A percentile compares a stretch with the other conserved stretches of the same genome.
These are phyloP conservation scores for Beris morrisii DNA, from an alignment of 2,888 invertebrate species.

Conservation along the genomic window DNA sequence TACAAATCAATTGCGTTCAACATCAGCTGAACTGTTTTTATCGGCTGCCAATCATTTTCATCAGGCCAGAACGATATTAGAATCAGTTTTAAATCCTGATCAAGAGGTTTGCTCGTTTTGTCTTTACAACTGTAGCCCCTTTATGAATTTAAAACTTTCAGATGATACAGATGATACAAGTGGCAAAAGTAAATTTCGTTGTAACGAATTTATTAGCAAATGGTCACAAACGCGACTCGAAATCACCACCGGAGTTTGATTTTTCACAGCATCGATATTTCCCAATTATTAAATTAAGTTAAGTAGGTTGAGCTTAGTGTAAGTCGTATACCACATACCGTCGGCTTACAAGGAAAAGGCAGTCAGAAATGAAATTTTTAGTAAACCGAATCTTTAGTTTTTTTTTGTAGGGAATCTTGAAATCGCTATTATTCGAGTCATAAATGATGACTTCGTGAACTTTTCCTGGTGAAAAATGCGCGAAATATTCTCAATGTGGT, in stretches of 20 bases:
- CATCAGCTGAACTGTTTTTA: constrained; percentile 68
- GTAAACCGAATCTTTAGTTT: too few species aligned
- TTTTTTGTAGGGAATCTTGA: too few species aligned
- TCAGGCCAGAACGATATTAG: constrained; percentile 82
- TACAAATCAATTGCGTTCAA: constrained; percentile 67
- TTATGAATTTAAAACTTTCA: constrained; percentile 49
- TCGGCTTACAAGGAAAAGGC: too few species aligned
- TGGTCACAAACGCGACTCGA: constrained; percentile 87
- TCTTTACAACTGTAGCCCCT: background rate
- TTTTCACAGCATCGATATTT: constrained; percentile 88
- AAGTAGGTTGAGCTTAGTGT: constrained; percentile 6
- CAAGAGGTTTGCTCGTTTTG: constrained; percentile 65
- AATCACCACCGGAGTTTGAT: constrained; percentile 85
- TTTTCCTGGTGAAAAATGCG: too few species aligned
- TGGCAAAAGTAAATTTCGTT: constrained; percentile 94
- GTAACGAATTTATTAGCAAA: constrained; percentile 90
- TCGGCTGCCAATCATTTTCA: constrained; percentile 91
- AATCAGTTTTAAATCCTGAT: constrained; percentile 78
- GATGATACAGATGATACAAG: constrained; percentile 80
- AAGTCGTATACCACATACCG: too few species aligned
- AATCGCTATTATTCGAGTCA: too few species aligned
- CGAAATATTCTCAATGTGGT: too few species aligned
- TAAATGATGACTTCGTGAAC: too few species aligned
- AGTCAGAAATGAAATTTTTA: too few species aligned
- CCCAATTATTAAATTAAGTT: constrained; percentile 77